phyloP scores from a whole-genome alignment of 2,797 vertebrate species.

The Tolypeutes matacus region DNA sequence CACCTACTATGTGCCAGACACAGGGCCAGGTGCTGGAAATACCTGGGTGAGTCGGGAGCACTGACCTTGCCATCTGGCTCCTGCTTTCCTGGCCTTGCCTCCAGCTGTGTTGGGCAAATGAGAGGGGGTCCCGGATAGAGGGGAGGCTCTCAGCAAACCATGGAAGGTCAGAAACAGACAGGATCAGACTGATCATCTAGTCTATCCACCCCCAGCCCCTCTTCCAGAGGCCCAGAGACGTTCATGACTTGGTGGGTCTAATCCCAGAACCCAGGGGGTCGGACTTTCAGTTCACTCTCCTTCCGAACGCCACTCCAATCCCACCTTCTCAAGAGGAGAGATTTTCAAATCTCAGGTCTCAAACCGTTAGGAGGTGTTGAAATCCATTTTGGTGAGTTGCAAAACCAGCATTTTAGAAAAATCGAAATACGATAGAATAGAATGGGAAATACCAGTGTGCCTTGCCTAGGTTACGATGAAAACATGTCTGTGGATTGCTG shows the following conservation, averaged over 20 bases:
- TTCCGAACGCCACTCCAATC: neutral
- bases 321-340: neutral
- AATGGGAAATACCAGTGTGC: neutral
- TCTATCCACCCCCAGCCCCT: neutral
- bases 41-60: neutral
- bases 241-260: neutral
- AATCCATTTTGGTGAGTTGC: neutral
- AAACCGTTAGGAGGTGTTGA: neutral
- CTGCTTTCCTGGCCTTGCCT: neutral
- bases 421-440: neutral
- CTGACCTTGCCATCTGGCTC: neutral
- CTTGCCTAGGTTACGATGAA: neutral
- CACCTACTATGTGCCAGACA: neutral
- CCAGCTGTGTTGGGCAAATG: neutral
- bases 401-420: neutral
- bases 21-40: neutral
- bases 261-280: too few species aligned
- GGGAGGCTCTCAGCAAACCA: neutral
- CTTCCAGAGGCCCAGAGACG: neutral
- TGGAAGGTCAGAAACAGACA: neutral
- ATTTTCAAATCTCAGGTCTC: constrained; percentile 2
- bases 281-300: neutral
- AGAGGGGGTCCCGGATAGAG: neutral
- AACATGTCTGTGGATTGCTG: neutral
- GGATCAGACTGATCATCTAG: neutral